Evolutionary conservation across 2,113 vertebrate species (phyloP).

Genomic region (Anoura caudifer): DNA sequence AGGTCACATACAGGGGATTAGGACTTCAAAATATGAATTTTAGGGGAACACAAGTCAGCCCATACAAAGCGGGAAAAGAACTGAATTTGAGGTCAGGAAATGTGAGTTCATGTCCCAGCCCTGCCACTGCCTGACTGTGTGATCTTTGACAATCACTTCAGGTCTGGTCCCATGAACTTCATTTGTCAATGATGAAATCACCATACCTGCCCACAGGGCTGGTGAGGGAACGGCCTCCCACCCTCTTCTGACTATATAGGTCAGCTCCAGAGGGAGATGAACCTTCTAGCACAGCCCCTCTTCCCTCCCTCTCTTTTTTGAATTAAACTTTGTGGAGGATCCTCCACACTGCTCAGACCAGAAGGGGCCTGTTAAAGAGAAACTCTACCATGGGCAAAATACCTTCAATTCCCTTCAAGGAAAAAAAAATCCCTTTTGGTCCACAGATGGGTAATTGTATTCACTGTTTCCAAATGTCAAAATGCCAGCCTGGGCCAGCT

Average conservation of each 20-base stretch:
- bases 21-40: not conserved
- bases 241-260: not conserved
- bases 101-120: not conserved
- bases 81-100: not conserved
- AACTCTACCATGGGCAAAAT: slow-evolving; percentile 64
- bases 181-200: not conserved
- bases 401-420: slow-evolving; percentile 44
- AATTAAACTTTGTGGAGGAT: slow-evolving; percentile 39
- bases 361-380: slow-evolving; percentile 49
- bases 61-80: not conserved
- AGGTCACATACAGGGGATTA: not conserved
- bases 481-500: slow-evolving; percentile 55
- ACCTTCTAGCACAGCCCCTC: not conserved
- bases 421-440: slow-evolving; percentile 53
- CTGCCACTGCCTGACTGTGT: not conserved
- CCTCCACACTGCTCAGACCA: slow-evolving; percentile 49
- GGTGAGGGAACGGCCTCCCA: too few relatives aligned
- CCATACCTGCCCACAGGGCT: not conserved
- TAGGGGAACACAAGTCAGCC: not conserved
- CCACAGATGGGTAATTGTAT: slow-evolving; percentile 71
- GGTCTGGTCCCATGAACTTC: not conserved
- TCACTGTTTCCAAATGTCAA: slow-evolving; percentile 72
- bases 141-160: fast-evolving
- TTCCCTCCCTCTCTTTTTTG: not conserved
- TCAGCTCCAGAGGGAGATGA: not conserved